phyloP scores from a whole-genome alignment of 2,113 vertebrate genomes.

The Apteryx owenii region DNA sequence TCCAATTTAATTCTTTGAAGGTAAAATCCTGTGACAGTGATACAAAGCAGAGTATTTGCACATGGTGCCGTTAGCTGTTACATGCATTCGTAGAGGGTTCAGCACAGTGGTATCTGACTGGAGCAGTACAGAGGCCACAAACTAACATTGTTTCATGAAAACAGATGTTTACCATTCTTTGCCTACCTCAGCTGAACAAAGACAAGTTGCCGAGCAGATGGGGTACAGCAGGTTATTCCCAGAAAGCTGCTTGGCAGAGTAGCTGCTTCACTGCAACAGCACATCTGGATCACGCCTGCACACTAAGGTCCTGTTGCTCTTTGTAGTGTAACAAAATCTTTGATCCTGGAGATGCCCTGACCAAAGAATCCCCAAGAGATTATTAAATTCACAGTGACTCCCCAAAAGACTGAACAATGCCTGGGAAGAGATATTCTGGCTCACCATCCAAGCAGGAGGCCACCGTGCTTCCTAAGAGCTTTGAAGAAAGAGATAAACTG shows the following conservation, averaged over 20 bases:
- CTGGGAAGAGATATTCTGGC: background rate
- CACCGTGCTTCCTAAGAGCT: background rate
- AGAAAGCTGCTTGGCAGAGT: rapidly evolving
- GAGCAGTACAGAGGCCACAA: background rate
- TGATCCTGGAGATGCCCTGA: background rate
- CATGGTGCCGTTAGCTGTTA: background rate
- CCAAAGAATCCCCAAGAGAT: background rate
- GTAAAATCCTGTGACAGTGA: background rate
- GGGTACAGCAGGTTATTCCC: rapidly evolving
- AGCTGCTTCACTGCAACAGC: background rate
- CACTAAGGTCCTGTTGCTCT: background rate
- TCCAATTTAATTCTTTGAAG: background rate
- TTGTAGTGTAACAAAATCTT: background rate
- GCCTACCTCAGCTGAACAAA: background rate
- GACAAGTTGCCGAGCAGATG: background rate
- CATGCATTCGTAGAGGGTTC: rapidly evolving
- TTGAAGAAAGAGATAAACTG: background rate
- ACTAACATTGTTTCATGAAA: background rate
- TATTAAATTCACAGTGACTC: background rate
- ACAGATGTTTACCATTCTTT: background rate
- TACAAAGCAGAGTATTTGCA: background rate
- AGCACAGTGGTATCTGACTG: background rate
- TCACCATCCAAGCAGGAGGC: background rate
- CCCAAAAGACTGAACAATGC: background rate
- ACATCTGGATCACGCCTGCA: background rate